A percentile compares a stretch with the other conserved stretches of the same genome.
Evolutionary conservation across 2,888 invertebrate species (phyloP).

Genomic region (Vandiemenella viatica): DNA sequence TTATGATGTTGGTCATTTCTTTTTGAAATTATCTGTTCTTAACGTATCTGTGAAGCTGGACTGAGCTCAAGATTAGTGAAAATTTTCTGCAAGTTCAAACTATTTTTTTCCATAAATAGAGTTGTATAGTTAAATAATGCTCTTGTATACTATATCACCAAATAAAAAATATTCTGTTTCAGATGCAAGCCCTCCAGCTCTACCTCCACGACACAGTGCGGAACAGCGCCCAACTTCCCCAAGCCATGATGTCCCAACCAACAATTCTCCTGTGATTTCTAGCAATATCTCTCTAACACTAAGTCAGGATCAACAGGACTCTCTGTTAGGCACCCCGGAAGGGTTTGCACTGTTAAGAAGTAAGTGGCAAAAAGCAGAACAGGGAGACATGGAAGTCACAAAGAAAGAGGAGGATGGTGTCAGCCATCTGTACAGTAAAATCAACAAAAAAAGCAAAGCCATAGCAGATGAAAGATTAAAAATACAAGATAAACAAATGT

Average conservation of each 20-base stretch:
- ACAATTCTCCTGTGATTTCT: slow-evolving; percentile 21
- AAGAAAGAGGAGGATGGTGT: slow-evolving; percentile 9
- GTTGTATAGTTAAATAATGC: no score
- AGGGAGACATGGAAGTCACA: slow-evolving; percentile 4
- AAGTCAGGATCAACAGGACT: slow-evolving; percentile 7
- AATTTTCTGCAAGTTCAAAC: no score
- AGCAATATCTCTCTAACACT: slow-evolving; percentile 6
- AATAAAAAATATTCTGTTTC: no score
- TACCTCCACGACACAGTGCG: slow-evolving; percentile 7
- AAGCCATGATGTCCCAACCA: slow-evolving; percentile 24
- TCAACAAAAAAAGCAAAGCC: no score
- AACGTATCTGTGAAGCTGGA: no score
- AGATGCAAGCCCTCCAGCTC: slow-evolving; percentile 6
- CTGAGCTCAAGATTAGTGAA: no score
- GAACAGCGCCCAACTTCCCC: slow-evolving; percentile 18
- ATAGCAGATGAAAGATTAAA: no score
- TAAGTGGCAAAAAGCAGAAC: slow-evolving; percentile 11
- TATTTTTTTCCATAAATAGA: no score
- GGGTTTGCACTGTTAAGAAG: slow-evolving; percentile 11
- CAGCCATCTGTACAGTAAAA: slow-evolving; percentile 11
- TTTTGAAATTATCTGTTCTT: no score
- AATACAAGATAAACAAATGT: no score
- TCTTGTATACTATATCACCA: no score
- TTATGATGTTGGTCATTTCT: no score
- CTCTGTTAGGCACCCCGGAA: slow-evolving; percentile 11